Base-by-base conservation (phyloP, 2,113 vertebrate species). In the Protobothrops mucrosquamatus region DNA sequence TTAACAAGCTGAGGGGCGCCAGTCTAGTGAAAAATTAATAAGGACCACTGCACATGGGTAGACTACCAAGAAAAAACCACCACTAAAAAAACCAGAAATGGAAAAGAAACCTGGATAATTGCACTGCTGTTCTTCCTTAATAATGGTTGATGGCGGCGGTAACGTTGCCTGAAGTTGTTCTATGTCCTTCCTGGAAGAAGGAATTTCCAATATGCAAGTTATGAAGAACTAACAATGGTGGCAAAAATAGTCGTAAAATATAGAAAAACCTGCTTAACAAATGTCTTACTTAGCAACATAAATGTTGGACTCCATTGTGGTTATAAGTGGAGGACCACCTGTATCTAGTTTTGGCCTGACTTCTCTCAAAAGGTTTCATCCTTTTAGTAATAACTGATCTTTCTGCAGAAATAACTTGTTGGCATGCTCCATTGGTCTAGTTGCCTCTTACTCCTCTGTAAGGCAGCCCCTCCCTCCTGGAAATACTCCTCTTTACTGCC, bases 11-110 rank as follows among this genome's bases (percentile, higher is more conserved):
- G 88, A 90, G 89, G 12, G 61, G 69, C 88, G 64, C 57, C 55
- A 18, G 88, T 11, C 91, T 90, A 94, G 92, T 94, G 90, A 94
- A 94, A 92, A 87, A 87, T 94, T 92, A 59, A 94, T 90, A 94
- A 87, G 89, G 81, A 87, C 51, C 81, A 55, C 15, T 61, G 88
- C 43, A 48, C 91, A 85, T 10, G 48, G 55, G 55, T 46, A 20
- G 56, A 85, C 64, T 81, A 64, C 86, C 1, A 8, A 48, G 8
- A 48, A 48, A 7, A 48, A 48, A 48, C 1, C 48, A 39, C 48
- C 8, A 51, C 48, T 51, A 51, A 51, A 89, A 91, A 91, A 39
- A 34, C 22, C 18, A 39, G 39, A 51, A 48, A 51, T 7, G 9
- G 43, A 24, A 23, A 48, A 34, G 24, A 4, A 52, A 22, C 56